Evolutionary conservation across 2,888 invertebrate species (phyloP).

Genomic region (Notocelia uddmanniana): DNA sequence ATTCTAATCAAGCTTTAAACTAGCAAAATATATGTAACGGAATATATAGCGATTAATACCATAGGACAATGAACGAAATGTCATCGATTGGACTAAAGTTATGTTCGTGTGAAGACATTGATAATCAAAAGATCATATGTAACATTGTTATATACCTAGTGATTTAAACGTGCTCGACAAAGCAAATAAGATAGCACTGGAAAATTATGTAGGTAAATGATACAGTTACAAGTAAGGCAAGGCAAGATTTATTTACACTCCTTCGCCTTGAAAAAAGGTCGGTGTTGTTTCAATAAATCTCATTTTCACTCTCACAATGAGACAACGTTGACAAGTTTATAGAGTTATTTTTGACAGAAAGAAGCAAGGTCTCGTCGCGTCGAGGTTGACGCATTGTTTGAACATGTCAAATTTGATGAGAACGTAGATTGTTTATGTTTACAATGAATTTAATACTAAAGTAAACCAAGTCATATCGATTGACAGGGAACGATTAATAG

Average conservation of each 20-base stretch:
- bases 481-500: constrained; percentile 20
- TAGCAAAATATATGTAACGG: background rate
- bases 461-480: constrained; percentile 32
- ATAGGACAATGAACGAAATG: constrained; percentile 37
- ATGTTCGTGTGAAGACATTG: constrained; percentile 10
- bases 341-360: constrained; percentile 53
- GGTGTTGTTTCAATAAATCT: constrained; percentile 32
- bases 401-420: constrained; percentile 44
- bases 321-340: constrained; percentile 42
- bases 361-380: constrained; percentile 42
- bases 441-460: constrained; percentile 34
- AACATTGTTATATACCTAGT: background rate
- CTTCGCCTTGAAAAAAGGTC: constrained; percentile 38
- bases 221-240: constrained; percentile 26
- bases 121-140: constrained; percentile 3
- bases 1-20: constrained; percentile 1
- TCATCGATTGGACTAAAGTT: constrained; percentile 15
- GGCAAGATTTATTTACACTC: constrained; percentile 42
- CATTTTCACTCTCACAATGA: constrained; percentile 35
- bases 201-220: constrained; percentile 22
- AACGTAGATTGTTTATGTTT: constrained; percentile 27
- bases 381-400: constrained; percentile 45
- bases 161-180: constrained; percentile 13
- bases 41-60: constrained; percentile 18
- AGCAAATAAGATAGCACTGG: constrained; percentile 22